Base-by-base conservation (phyloP, 1,140 invertebrate genomes). In the Drosophila pruinosa region DNA sequence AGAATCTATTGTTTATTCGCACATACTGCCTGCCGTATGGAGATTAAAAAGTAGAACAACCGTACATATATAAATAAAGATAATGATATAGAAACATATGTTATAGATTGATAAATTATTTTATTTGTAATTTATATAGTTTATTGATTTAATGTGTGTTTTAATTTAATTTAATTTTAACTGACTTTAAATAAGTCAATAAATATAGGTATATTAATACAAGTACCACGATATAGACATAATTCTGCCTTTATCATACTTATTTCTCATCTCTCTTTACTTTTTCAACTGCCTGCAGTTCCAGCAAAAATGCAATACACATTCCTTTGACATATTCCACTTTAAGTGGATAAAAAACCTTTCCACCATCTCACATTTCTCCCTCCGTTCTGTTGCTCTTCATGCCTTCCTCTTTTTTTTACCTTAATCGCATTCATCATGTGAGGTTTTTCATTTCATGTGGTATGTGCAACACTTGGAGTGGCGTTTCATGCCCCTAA, bases 391-490 rank as follows among this genome's bases (percentile, higher is more conserved):
- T 19, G 38, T 19, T 47, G 43, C 6, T 22, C 3, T 21, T 50
- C 17, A 2, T 31, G 22, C 2, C 6, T 26, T 45, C 4, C 2
- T 24, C 22, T 54, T 24, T 12, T 45, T 22, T 34, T 41, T 36
- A 22, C 12, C 4, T 31, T 4, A 54, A 34, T 34, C 14, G 12
- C 24, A 34, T 58, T 41, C 53, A 10, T 8, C 50, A 34, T 22
- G 19, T 45, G 38, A 14, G 21, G 31, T 26, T 45, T 58, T 58
- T 39, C 28, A 34, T 36, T 36, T 19, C 14, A 36, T 36, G 36
- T 28, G 36, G 54, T 54, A 38, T 31, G 24, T 43, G 50, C 61
- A 43, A 64, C 53, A 65, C 62, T 58, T 47, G 38, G 53, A 26
- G 52, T 21, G 38, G 39, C 52, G 52, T 34, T 57, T 64, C 31